Evolutionary conservation across 2,113 vertebrate genomes (phyloP).

Genomic region (Oryctolagus cuniculus): mOryCun1.1 NC_091443.1:68315501-68316000

Average conservation of each 20-base stretch:
- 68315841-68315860: neutral
- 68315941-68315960: neutral
- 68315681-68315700: neutral
- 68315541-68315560: neutral
- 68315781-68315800: neutral
- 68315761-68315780: neutral
- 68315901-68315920: neutral
- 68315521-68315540: neutral
- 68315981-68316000: neutral
- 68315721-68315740: neutral
- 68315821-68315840: neutral
- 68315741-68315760: neutral
- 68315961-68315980: neutral
- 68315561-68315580: neutral
- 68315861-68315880: too few species aligned
- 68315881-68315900: neutral
- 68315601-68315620: neutral
- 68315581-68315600: neutral
- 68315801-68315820: neutral
- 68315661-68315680: neutral
- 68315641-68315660: neutral
- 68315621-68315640: neutral
- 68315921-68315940: neutral
- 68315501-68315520: constrained; percentile 16
- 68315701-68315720: neutral